Base-by-base conservation (phyloP, 2,888 invertebrate species). In the Erebia ligea region DNA sequence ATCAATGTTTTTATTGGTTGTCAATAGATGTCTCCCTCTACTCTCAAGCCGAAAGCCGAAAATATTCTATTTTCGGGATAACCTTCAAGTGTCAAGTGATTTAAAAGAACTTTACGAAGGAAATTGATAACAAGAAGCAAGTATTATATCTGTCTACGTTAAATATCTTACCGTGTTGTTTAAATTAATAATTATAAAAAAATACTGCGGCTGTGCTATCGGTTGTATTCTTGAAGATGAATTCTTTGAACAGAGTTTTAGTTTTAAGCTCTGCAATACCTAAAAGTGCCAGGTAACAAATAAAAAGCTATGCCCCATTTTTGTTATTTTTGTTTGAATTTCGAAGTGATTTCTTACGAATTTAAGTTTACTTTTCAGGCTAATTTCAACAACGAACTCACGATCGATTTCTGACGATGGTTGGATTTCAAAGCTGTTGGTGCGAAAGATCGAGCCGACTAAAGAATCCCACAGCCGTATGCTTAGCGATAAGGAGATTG, bases 381-480 rank as follows among this genome's bases (percentile, higher is more conserved):
- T 90, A 80, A 85, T 93, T 78, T 84, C 87, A 52, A 90, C 89
- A 69, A 86, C 90, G 79, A 89, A 84, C 82, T 81, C 84, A 63
- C 82, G 86, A 63, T 78, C 86, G 70, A 90, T 84, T 71, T 87
- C 92, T 25, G 94, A 94, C 73, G 97, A 97, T 91, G 96, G 97
- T 79, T 98, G 98, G 98, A 92, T 98, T 70, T 97, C 97, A 77
- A 98, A 98, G 88, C 91, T 98, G 75, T 93, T 98, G 81, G 98
- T 98, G 58, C 95, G 98, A 74, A 97, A 96, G 87, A 98, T 98
- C 84, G 98, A 98, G 85, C 98, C 98, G 6, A 98, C 98, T 1
- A 98, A 98, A 88, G 98, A 98, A 86, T 97, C 99, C 3, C 99
- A 99, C 90, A 99, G 99, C 82, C 96, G 98, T 76, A 97, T 99